Evolutionary conservation across 2,113 vertebrate species (phyloP), one percentile per base, ranked within the genome.

Genomic region (Hippoglossus stenolepis): DNA sequence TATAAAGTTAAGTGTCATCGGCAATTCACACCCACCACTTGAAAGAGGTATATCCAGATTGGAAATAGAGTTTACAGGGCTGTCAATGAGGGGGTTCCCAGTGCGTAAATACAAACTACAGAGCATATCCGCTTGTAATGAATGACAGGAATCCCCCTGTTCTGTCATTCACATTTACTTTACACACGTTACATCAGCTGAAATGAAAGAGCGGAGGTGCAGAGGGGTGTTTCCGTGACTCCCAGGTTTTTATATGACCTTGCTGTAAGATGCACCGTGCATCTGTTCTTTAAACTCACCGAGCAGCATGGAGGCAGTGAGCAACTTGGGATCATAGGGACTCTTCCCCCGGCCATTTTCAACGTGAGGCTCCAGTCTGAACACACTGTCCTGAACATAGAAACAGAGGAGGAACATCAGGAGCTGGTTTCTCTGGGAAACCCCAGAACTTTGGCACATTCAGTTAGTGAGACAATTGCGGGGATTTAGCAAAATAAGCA

Each of bases 311-410:
- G 97, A 98, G 56, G 98, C 96, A 31, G 97, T 98, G 89, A 94
- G 94, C 74, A 98, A 91, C 91, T 97, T 98, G 18, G 98, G 98
- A 88, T 99, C 98, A 60, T 99, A 99, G 1, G 98, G 98, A 79
- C 97, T 99, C 92, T 99, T 99, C 31, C 97, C 98, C 58, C 98
- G 93, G 70, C 98, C 98, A 49, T 98, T 99, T 93, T 99, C 97
- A 85, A 96, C 93, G 77, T 95, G 95, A 15, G 96, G 92, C 80
- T 95, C 96, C 70, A 99, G 90, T 77, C 94, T 96, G 93, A 99
- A 98, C 80, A 97, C 90, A 71, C 93, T 96, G 89, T 99, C 98
- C 97, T 99, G 90, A 49, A 89, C 20, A 59, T 15, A 72, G n/a
- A 89, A 78, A 91, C 47, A 75, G 18, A 70, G 12, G 8, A 31